These are phyloP conservation scores for Drosophila pseudoobscura DNA, from an alignment of 1,140 invertebrate species.

Conservation along the genomic window DNA sequence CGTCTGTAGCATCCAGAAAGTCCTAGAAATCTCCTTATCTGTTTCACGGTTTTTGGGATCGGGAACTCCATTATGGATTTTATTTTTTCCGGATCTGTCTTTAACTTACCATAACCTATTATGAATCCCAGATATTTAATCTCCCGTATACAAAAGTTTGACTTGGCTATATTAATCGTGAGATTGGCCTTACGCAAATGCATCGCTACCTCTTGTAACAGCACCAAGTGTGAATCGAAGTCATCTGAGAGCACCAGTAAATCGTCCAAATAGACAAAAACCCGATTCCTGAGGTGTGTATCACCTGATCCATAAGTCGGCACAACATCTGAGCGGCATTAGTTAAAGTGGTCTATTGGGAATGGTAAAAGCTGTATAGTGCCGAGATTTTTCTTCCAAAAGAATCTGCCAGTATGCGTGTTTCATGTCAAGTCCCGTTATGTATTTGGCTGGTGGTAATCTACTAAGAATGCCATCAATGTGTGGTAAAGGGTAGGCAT, in stretches of 20 bases:
- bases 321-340: conserved; percentile 47
- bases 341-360: conserved; percentile 18
- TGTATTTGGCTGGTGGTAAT: conserved; percentile 39
- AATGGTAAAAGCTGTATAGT: conserved; percentile 16
- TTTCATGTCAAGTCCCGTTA: conserved; percentile 62
- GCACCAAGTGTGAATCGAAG: conserved; percentile 82
- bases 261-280: conserved; percentile 84
- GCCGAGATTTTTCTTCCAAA: conserved; percentile 1
- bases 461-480: conserved; percentile 40
- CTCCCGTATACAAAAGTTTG: conserved; percentile 17
- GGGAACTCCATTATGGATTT: conserved; percentile 37
- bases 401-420: conserved; percentile 47
- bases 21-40: conserved; percentile 83
- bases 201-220: conserved; percentile 49
- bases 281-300: conserved; percentile 49
- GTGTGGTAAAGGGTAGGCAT: conserved; percentile 42
- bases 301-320: conserved; percentile 74
- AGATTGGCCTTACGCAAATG: conserved; percentile 1
- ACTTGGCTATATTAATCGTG: no score
- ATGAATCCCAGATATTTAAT: conserved; percentile 40
- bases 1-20: conserved; percentile 82
- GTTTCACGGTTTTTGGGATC: conserved; percentile 29
- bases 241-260: conserved; percentile 80
- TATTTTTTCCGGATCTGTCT: conserved; percentile 48
- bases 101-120: conserved; percentile 20